Percentiles rank a stretch among this genome's conserved stretches.
phyloP scores from a whole-genome alignment of 1,140 invertebrate genomes.

The Polypedilum pembai region DNA sequence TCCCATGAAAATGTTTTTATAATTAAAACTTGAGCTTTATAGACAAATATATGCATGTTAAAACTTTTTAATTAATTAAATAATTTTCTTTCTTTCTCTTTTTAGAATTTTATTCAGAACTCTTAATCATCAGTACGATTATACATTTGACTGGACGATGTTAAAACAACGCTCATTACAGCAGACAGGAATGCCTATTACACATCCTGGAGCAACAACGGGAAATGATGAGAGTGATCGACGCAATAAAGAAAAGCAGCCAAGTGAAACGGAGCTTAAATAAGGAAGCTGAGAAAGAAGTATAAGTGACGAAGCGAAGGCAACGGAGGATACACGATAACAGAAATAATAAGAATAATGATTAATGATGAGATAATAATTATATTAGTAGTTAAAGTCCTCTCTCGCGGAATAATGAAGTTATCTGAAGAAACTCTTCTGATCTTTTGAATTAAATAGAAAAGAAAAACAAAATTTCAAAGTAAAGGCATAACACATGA shows the following conservation, averaged over 20 bases:
- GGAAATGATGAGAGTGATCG: constrained; percentile 35
- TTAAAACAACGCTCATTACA: constrained; percentile 76
- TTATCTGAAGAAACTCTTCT: no score
- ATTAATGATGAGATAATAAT: no score
- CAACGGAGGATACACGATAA: no score
- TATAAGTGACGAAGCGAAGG: neutral
- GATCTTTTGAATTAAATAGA: no score
- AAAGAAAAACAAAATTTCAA: no score
- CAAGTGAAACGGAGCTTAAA: constrained; percentile 41
- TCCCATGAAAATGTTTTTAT: neutral
- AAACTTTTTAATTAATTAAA: neutral
- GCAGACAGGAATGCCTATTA: constrained; percentile 39
- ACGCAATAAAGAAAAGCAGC: constrained; percentile 37
- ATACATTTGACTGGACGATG: constrained; percentile 99
- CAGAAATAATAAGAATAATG: no score
- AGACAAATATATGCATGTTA: neutral
- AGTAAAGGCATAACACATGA: no score
- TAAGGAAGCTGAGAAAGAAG: constrained; percentile 2
- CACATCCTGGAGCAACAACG: constrained; percentile 38
- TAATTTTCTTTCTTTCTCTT: constrained; percentile 43
- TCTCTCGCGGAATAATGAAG: no score
- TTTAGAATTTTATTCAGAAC: constrained; percentile 98
- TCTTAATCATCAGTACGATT: constrained; percentile 98
- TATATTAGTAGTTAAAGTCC: no score
- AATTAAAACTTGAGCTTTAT: no score